Evolutionary conservation across 2,888 invertebrate species (phyloP), one percentile per base, ranked within the genome.

Genomic region (Cheilosia grossa): DNA sequence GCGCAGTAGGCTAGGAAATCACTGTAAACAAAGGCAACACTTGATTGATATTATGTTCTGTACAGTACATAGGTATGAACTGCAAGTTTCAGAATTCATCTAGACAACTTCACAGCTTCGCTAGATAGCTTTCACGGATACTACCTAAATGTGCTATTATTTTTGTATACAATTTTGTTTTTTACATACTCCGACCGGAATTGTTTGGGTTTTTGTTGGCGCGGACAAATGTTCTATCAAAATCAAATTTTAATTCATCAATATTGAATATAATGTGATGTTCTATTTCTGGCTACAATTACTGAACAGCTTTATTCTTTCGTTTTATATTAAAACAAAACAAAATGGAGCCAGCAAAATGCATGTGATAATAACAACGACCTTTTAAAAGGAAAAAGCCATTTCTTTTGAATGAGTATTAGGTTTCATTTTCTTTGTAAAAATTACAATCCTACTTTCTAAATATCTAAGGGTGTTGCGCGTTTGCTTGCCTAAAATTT

Each of bases 371-470:
- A 30, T 4, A 2, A 4, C 13, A 37, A 37, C 21, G 53, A 49
- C 19, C 4, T 59, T 66, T 27, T 56, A 40, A 42, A 66, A 58
- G 66, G 42, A 51, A 47, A 73, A 64, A 49, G 49, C 24, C 61
- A 4, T 27, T 42, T 19, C 9, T 17, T 4, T 17, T 4, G 17
- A 19, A 73, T 73, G 63, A 73, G 53, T 53, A 61, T 56, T 19
- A 58, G 42, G 13, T 61, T 53, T 44, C 21, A 33, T 49, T 59
- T 44, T 19, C 61, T 53, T 61, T 59, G 24, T 82, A 74, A 70
- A 79, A 74, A 56, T 82, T 77, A 67, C 69, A 59, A 59, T 37
- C 10, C 24, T 78, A 56, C 19, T 51, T 37, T 24, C 19, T 78
- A 30, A 51, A 61, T 30, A 58, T 66, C 44, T 54, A 30, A 17